These are phyloP conservation scores for Rhodeus uyekii DNA, from an alignment of 2,797 vertebrate species.

Conservation along the genomic window DNA sequence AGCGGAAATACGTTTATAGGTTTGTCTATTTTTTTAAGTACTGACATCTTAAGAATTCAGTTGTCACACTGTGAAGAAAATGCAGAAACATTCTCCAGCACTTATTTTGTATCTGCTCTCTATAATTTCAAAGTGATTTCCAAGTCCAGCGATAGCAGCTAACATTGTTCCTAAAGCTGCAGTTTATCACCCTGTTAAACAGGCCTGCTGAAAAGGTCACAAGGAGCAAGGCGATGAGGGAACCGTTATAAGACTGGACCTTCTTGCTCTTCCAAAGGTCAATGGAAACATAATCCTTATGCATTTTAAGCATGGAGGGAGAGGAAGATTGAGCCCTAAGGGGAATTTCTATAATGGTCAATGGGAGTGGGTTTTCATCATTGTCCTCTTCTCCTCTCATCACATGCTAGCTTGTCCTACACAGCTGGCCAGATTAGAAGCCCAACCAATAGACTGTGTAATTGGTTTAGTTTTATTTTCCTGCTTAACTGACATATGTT, in stretches of 20 bases:
- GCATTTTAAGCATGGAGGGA: constrained; percentile 4
- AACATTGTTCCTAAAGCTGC: constrained; percentile 20
- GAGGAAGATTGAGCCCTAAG: not conserved
- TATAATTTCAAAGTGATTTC: constrained; percentile 28
- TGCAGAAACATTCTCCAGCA: not conserved
- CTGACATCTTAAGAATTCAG: not conserved
- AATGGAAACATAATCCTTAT: constrained; percentile 31
- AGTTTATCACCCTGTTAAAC: constrained; percentile 40
- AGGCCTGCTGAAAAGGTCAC: constrained; percentile 49
- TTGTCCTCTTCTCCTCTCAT: constrained; percentile 3
- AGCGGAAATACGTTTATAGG: not conserved
- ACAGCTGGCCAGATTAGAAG: not conserved
- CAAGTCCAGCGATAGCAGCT: not conserved
- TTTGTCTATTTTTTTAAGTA: not conserved
- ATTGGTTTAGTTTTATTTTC: not conserved
- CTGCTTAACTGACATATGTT: not conserved
- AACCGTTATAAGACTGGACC: constrained; percentile 37
- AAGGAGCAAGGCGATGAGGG: constrained; percentile 7
- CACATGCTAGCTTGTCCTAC: not conserved
- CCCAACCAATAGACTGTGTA: not conserved
- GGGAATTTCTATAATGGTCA: not conserved
- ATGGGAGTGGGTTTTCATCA: not conserved
- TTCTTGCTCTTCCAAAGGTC: constrained; percentile 50
- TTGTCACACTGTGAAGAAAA: not conserved
- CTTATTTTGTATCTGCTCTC: constrained; percentile 4